Evolutionary conservation across 2,888 invertebrate species (phyloP), one percentile per base, ranked within the genome.

Genomic region (Blastobasis adustella): DNA sequence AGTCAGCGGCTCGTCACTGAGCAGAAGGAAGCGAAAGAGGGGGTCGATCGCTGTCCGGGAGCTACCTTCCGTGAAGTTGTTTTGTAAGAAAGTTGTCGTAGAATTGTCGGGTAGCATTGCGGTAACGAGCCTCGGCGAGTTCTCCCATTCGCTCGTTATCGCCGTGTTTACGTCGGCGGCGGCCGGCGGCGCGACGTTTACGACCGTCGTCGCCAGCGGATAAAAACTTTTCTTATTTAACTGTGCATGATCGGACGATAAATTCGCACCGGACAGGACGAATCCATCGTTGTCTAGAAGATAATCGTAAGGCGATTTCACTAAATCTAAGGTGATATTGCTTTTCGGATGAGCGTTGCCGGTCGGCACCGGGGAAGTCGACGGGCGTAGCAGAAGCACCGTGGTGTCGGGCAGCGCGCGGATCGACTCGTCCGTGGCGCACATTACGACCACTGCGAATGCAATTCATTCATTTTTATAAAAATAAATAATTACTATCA

Each of bases 191-290:
- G 55, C 39, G 55, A 55, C 58, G 54, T 56, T 58, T 56, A 58
- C 57, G 49, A 55, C 43, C 49, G 54, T 49, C 46, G 50, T 52
- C 54, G 58, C 53, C 53, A 60, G 52, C 53, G 65, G 55, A 58
- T 56, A 53, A 37, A 61, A 60, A 63, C 58, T 62, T 63, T 63
- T 60, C 56, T 58, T 59, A 58, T 64, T 53, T 52, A 57, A 49
- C 49, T 54, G 49, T 51, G 53, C 50, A 58, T 59, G 54, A 55
- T 60, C 53, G 53, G 55, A 58, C 55, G 59, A 59, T 59, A 62
- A 61, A 65, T 63, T 64, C 54, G 56, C 55, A 53, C 55, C 58
- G 49, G 50, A 44, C 49, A 47, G 56, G 52, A 49, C 51, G 44
- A 10, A 43, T n/a, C 49, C 49, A 49, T 49, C 51, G 52, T 23